Evolutionary conservation across 2,888 invertebrate genomes (phyloP), one percentile per base, ranked within the genome.

Genomic region (Ormyrus nitidulus): DNA sequence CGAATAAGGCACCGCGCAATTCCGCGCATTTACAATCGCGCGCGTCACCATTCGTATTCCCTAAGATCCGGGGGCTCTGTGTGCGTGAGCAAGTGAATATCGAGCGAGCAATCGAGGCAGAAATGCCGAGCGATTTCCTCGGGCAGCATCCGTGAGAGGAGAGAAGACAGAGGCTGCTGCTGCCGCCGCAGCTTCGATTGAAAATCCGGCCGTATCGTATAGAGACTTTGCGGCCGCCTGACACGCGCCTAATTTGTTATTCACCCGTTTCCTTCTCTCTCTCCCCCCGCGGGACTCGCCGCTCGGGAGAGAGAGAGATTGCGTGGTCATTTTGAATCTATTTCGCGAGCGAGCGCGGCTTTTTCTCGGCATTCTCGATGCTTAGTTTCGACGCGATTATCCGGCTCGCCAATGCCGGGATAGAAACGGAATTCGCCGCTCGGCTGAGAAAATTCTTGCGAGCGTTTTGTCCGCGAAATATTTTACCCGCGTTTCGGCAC

Each of bases 1-100:
- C 85, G 85, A 84, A 85, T 85, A 84, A 84, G 84, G 84, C 83
- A 84, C 85, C 84, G 85, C 84, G 83, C 84, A 80, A 83, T 84
- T 84, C 83, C 81, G 78, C 79, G 56, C 80, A 77, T 68, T 80
- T 69, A 65, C 69, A 65, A 70, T 70, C 74, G 70, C 65, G 1
- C 19, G 59, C 77, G 77, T 80, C 77, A 69, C 77, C 80, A 70
- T 77, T 74, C 68, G 80, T 77, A 70, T 72, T 70, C 74, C 13
- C 59, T 46, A 69, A 19, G 19, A 19, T 19, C 19, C 19, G 19
- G 2, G 19, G 19, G 19, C 61, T 73, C 19, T 9, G 11, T n/a
- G 56, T 10, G 56, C 19, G 59, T 58, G 13, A 53, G 44, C 34
- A 19, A 48, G 75, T 11, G 68, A 75, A 68, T 75, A 75, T 75